Percentiles rank a stretch among this genome's conserved stretches.
Conservation (phyloP, 1,140 invertebrate species). For the Stegodyphus dumicola region DNA sequence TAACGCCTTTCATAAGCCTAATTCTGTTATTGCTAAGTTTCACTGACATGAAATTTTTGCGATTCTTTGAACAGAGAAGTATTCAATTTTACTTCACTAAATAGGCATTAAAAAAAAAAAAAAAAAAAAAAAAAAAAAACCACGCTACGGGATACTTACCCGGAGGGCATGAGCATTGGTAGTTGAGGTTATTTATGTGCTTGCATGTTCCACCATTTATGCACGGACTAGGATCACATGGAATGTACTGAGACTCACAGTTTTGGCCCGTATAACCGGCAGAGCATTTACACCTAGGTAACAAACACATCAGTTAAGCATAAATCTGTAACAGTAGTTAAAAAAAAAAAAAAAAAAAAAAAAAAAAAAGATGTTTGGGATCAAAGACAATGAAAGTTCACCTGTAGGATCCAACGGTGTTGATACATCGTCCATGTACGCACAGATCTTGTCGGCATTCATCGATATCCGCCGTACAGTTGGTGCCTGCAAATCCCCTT, state of each 20-base stretch:
- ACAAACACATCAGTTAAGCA: neutral
- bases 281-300: constrained; percentile 81
- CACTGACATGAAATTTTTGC: too few relatives aligned
- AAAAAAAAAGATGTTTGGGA: neutral
- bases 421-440: constrained; percentile 65
- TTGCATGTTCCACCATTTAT: constrained; percentile 87
- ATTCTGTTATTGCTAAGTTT: too few relatives aligned
- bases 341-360: neutral
- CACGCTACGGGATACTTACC: constrained; percentile 69
- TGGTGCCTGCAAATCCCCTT: constrained; percentile 87
- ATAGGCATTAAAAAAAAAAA: too few relatives aligned
- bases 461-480: constrained; percentile 93
- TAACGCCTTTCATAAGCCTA: too few relatives aligned
- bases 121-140: too few relatives aligned
- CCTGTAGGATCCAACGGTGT: constrained; percentile 61
- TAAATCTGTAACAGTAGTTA: neutral
- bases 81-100: too few relatives aligned
- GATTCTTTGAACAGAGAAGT: too few relatives aligned
- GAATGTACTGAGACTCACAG: constrained; percentile 89
- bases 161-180: constrained; percentile 84
- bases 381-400: neutral
- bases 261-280: constrained; percentile 89
- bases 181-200: constrained; percentile 79
- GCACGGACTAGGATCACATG: constrained; percentile 90
- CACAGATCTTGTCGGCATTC: constrained; percentile 87